Evolutionary conservation across 2,888 invertebrate species (phyloP), one percentile per base, ranked within the genome.

Genomic region (Spatulosminthurus flaviceps): DNA sequence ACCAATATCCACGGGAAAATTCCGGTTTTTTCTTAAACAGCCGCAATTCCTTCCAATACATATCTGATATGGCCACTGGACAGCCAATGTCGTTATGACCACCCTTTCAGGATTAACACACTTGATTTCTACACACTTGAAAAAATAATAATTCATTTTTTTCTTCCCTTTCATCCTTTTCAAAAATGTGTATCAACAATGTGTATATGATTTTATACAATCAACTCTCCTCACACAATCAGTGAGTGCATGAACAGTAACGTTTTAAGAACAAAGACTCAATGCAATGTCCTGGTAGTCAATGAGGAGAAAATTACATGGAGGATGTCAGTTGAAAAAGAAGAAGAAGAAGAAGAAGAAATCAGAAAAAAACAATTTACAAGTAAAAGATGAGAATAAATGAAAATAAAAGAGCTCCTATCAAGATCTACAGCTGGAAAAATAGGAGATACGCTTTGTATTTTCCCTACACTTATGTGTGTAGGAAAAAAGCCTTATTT

Each of bases 381-480:
- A 71, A 24, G 43, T 11, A 0, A 24, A 71, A 42, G 43, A 43
- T 1, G 70, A 34, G 70, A 21, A 70, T 19, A 69, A 69, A 29
- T 66, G 26, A 66, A 64, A 41, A 64, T 1, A 26, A 22, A 29
- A 61, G 13, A 24, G 61, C 29, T 69, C 19, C 21, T 21, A 60
- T 16, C 11, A 61, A 29, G 29, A 24, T 43, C 71, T 71, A 24
- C 42, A 34, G 21, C 74, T 67, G 66, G 61, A 74, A 61, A 67
- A 77, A 51, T 70, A 80, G 81, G 81, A 79, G 81, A 81, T 80
- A 81, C 79, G 81, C 80, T 81, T 77, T 70, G 51, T 28, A 22
- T 69, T 75, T 51, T n/a, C 51, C 4, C n/a, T 51, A 13, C 13
- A 7, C 7, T 13, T 41, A 41, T 41, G 41, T 41, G 13, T 41